These are phyloP conservation scores for Cyclophora punctaria DNA, from an alignment of 2,888 invertebrate genomes.

Conservation along the genomic window DNA sequence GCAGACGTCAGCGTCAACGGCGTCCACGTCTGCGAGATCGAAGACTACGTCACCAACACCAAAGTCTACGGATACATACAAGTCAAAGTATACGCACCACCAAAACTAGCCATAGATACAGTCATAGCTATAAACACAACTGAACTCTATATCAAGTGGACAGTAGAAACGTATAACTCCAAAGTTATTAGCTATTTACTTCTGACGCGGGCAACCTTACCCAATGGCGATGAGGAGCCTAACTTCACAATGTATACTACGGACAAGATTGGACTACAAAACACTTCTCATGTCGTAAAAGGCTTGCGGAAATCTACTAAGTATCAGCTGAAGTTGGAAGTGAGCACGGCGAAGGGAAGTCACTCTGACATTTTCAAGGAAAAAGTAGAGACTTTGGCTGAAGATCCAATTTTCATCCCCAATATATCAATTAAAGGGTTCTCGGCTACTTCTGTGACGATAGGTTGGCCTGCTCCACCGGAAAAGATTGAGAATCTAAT, in stretches of 20 bases:
- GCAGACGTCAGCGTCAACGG: slow-evolving; percentile 82
- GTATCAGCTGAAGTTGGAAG: slow-evolving; percentile 80
- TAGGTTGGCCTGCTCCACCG: slow-evolving; percentile 85
- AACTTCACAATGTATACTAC: slow-evolving; percentile 65
- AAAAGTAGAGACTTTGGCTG: slow-evolving; percentile 75
- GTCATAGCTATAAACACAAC: slow-evolving; percentile 84
- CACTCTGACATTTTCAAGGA: slow-evolving; percentile 54
- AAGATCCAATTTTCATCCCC: slow-evolving; percentile 87
- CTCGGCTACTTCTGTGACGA: slow-evolving; percentile 83
- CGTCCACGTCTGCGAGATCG: slow-evolving; percentile 50
- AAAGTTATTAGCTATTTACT: slow-evolving; percentile 77
- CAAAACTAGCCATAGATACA: slow-evolving; percentile 81
- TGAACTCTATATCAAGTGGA: slow-evolving; percentile 89
- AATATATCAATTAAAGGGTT: slow-evolving; percentile 83
- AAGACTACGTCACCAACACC: slow-evolving; percentile 41
- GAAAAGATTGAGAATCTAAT: slow-evolving; percentile 79
- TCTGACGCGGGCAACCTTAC: slow-evolving; percentile 48
- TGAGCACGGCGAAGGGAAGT: slow-evolving; percentile 80
- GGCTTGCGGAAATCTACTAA: slow-evolving; percentile 78
- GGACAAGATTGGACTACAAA: slow-evolving; percentile 74
- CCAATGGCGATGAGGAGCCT: slow-evolving; percentile 23
- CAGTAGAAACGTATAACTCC: slow-evolving; percentile 83
- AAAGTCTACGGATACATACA: slow-evolving; percentile 60
- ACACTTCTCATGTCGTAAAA: slow-evolving; percentile 80
- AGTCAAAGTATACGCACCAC: slow-evolving; percentile 79